phyloP scores from a whole-genome alignment of 2,113 vertebrate species.

The Chaenocephalus aceratus region DNA sequence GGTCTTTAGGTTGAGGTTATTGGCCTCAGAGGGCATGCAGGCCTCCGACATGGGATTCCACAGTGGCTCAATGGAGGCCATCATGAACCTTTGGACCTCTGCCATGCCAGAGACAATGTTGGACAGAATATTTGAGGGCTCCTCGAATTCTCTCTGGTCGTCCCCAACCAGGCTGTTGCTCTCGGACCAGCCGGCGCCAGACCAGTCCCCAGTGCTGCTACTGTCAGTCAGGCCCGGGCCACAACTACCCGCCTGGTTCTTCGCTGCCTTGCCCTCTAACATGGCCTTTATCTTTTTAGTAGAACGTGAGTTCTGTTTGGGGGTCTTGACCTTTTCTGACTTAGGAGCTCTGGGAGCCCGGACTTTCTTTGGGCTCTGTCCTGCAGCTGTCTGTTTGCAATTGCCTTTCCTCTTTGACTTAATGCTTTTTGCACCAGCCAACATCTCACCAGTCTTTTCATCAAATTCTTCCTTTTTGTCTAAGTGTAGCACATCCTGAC shows the following conservation, averaged over 20 bases:
- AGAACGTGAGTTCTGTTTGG: conserved; percentile 91
- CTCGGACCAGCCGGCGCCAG: conserved; percentile 87
- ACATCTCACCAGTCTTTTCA: conserved; percentile 88
- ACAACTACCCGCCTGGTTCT: conserved; percentile 82
- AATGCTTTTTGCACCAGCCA: conserved; percentile 88
- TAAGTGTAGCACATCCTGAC: conserved; percentile 89
- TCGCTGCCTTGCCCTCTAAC: conserved; percentile 87
- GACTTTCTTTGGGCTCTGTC: conserved; percentile 91
- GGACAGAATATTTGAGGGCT: conserved; percentile 98
- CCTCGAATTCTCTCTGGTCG: conserved; percentile 97
- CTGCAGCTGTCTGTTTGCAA: conserved; percentile 89
- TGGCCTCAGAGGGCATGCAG: conserved; percentile 93
- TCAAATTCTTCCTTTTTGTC: conserved; percentile 90
- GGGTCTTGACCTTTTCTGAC: conserved; percentile 92
- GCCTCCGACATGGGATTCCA: conserved; percentile 93
- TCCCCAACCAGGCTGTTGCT: conserved; percentile 91
- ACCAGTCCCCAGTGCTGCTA: conserved; percentile 87
- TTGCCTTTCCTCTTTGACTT: conserved; percentile 95
- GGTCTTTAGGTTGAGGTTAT: conserved; percentile 98
- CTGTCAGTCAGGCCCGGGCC: conserved; percentile 73
- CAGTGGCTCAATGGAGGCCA: conserved; percentile 97
- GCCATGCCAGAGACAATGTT: conserved; percentile 99
- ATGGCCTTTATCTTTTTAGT: conserved; percentile 93
- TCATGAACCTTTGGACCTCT: conserved; percentile 99
- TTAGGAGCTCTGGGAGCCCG: conserved; percentile 92